Conservation (phyloP, 2,888 invertebrate genomes). For the Archips xylosteana region DNA sequence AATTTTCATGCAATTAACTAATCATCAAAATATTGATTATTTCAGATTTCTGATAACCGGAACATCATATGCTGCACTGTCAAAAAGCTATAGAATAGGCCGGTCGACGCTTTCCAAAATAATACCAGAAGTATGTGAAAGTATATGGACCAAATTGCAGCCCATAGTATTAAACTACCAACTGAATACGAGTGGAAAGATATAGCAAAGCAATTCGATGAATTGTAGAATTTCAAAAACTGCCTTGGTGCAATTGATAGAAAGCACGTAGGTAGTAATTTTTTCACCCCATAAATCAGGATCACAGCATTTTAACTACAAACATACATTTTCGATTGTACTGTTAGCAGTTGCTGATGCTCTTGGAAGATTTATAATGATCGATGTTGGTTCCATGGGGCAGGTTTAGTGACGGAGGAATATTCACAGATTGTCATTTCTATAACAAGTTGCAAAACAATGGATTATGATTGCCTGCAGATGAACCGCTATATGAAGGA, state of each 20-base stretch:
- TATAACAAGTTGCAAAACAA: no score
- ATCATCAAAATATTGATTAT: no score
- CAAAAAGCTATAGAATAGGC: constrained; percentile 34
- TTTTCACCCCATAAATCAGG: no score
- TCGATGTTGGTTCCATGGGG: constrained; percentile 45
- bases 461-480: constrained; percentile 23
- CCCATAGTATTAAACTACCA: constrained; percentile 19
- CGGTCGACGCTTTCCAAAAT: constrained; percentile 31
- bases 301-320: no score
- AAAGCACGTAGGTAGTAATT: no score
- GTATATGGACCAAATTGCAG: constrained; percentile 35
- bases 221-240: no score
- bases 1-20: no score
- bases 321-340: constrained; percentile 42
- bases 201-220: no score
- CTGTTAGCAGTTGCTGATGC: constrained; percentile 45
- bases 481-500: constrained; percentile 28
- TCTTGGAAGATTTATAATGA: constrained; percentile 42
- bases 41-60: neutral
- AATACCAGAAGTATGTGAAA: constrained; percentile 32
- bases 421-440: constrained; percentile 39
- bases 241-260: no score
- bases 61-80: constrained; percentile 23
- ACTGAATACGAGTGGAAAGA: no score
- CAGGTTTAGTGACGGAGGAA: constrained; percentile 44